Evolutionary conservation across 2,888 invertebrate species (phyloP).

Genomic region (Lepeophtheirus nordmannii): DNA sequence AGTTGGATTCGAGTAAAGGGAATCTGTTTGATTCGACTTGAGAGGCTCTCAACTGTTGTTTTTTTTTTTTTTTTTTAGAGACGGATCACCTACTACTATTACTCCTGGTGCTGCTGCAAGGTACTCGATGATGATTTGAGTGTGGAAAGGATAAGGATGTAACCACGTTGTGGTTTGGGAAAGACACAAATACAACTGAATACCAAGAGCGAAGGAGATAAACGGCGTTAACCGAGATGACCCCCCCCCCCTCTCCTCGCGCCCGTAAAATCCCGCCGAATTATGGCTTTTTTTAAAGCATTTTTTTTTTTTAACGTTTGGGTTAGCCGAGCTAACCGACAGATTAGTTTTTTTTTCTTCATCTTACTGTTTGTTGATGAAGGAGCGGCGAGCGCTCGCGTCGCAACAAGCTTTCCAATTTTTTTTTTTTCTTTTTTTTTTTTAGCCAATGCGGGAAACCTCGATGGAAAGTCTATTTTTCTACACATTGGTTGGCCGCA

Average conservation of each 20-base stretch:
- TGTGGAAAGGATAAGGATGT: not conserved
- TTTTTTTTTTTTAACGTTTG: not conserved
- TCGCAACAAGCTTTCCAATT: conserved; percentile 1
- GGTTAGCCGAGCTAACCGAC: conserved; percentile 5
- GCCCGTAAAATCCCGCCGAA: conserved; percentile 7
- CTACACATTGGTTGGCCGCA: conserved; percentile 5
- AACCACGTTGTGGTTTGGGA: not conserved
- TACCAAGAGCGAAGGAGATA: not conserved
- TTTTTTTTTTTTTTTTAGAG: too few relatives aligned
- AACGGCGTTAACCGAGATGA: conserved; percentile 6
- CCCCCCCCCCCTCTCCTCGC: not conserved
- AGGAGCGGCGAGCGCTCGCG: conserved; percentile 4
- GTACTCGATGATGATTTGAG: too few relatives aligned
- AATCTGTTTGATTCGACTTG: too few relatives aligned
- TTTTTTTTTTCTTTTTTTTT: not conserved
- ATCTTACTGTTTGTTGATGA: not conserved
- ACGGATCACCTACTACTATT: too few relatives aligned
- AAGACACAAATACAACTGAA: not conserved
- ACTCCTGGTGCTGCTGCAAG: too few relatives aligned
- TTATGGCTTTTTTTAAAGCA: conserved; percentile 4
- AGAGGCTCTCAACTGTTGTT: too few relatives aligned
- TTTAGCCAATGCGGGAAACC: conserved; percentile 5
- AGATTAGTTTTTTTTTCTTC: not conserved
- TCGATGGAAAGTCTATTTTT: conserved; percentile 6
- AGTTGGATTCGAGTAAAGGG: too few relatives aligned